Evolutionary conservation across 1,140 invertebrate genomes (phyloP).

Genomic region (Meteorus sp.): DNA sequence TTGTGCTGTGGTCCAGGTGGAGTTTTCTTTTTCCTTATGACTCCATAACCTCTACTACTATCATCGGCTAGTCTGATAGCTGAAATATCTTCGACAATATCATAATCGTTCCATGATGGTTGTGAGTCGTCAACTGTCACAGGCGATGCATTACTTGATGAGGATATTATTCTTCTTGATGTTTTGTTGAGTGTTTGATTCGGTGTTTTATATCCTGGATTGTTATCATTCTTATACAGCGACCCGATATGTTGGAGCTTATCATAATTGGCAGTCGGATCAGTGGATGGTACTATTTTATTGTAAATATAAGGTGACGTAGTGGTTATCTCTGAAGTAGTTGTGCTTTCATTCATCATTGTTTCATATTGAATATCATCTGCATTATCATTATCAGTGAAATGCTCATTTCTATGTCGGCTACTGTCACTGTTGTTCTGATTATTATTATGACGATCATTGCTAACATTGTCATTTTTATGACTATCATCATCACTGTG

Average conservation of each 20-base stretch:
- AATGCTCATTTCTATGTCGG: neutral
- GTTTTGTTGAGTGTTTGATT: slow-evolving; percentile 26
- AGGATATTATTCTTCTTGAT: slow-evolving; percentile 15
- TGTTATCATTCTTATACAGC: slow-evolving; percentile 66
- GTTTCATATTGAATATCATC: slow-evolving; percentile 28
- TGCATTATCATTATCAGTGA: slow-evolving; percentile 29
- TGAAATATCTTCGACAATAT: slow-evolving; percentile 69
- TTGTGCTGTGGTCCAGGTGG: slow-evolving; percentile 64
- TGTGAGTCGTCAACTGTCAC: slow-evolving; percentile 43
- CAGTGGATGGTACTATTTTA: slow-evolving; percentile 34
- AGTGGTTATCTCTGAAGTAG: neutral
- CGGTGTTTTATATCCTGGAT: slow-evolving; percentile 67
- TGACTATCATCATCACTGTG: neutral
- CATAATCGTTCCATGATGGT: slow-evolving; percentile 67
- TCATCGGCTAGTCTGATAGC: slow-evolving; percentile 72
- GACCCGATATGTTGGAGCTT: slow-evolving; percentile 79
- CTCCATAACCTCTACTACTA: slow-evolving; percentile 75
- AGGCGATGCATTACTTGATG: slow-evolving; percentile 55
- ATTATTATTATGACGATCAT: slow-evolving; percentile 3
- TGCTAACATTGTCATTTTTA: neutral
- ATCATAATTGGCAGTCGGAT: slow-evolving; percentile 66
- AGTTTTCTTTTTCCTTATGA: slow-evolving; percentile 69
- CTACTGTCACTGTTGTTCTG: neutral
- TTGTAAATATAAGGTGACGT: slow-evolving; percentile 43
- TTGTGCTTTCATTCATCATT: slow-evolving; percentile 7